Base-by-base conservation (phyloP, 1,140 invertebrate genomes). In the Leptinotarsa texana region DNA sequence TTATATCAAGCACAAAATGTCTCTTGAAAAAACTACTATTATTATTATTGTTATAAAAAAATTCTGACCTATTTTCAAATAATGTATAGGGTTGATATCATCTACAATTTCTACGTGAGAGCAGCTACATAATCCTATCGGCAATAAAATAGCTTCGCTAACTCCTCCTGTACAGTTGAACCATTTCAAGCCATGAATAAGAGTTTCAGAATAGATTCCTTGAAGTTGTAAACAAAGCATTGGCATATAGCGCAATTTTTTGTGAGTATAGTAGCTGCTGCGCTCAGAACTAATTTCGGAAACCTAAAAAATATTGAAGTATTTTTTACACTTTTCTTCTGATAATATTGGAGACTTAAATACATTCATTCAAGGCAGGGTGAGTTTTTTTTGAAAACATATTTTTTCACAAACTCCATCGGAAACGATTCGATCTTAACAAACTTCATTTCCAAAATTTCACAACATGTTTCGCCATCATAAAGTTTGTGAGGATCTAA, bases 171-270 rank as follows among this genome's bases (percentile, higher is more conserved):
- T 78, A 69, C 77, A 78, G 72, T 84, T 83, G 62, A 78, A 79
- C 84, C 84, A 85, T 72, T 81, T 77, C 18, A 80, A 67, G 21
- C 82, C 83, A 72, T 80, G 77, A 11, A 80, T 79, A n/a, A 84
- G 77, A 17, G 79, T 78, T 74, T 85, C 82, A 24, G 69, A 80
- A 69, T 81, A 84, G 49, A 84, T 81, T 1, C 83, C 84, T 79
- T 85, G 82, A 3, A 84, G 70, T 66, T 82, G 74, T 22, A 85
- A 75, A 18, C 75, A 78, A 11, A 85, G 73, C 57, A 85, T 74
- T 8, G 84, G 84, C 66, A 76, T 80, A 75, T 85, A 85, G 63
- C 80, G 79, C 11, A 84, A 24, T 76, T 85, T 85, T 69, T 81
- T 81, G 17, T 83, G 82, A 1, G 77, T 57, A 75, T 85, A 84